These are phyloP conservation scores for Sylvia borin DNA, from an alignment of 2,797 vertebrate species.

Conservation along the genomic window DNA sequence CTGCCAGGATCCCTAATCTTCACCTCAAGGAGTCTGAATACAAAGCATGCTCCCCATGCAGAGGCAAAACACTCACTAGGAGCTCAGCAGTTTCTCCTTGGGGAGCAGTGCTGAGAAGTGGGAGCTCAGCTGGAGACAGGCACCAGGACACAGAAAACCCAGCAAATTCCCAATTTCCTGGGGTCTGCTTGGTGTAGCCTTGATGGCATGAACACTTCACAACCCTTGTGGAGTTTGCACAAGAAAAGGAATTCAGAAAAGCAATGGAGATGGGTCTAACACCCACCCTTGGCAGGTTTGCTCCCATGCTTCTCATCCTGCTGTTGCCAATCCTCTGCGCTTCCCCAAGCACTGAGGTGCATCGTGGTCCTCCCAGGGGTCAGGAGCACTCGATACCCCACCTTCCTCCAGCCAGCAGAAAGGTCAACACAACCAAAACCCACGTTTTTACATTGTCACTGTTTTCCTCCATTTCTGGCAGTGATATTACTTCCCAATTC, in stretches of 20 bases:
- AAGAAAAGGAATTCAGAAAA: not conserved
- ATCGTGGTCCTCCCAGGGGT: rapidly evolving
- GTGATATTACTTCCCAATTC: not conserved
- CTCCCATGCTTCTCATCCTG: not conserved
- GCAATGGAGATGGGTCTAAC: not conserved
- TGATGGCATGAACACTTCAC: not conserved
- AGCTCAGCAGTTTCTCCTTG: not conserved
- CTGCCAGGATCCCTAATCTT: not conserved
- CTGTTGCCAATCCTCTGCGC: not conserved
- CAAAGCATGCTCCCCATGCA: not conserved
- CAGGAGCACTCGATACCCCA: not conserved
- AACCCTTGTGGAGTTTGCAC: not conserved
- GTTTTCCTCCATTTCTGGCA: not conserved
- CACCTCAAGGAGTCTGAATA: not conserved
- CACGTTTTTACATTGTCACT: not conserved
- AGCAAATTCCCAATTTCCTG: not conserved
- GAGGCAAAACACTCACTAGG: not conserved
- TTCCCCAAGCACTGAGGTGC: not conserved
- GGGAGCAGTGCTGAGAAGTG: not conserved
- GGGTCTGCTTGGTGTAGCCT: not conserved
- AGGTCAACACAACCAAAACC: not conserved
- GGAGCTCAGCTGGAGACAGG: not conserved
- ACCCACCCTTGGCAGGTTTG: not conserved
- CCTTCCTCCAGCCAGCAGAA: not conserved
- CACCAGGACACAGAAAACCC: not conserved